Conservation (phyloP, 2,113 vertebrate genomes). For the Nothoprocta perdicaria region DNA sequence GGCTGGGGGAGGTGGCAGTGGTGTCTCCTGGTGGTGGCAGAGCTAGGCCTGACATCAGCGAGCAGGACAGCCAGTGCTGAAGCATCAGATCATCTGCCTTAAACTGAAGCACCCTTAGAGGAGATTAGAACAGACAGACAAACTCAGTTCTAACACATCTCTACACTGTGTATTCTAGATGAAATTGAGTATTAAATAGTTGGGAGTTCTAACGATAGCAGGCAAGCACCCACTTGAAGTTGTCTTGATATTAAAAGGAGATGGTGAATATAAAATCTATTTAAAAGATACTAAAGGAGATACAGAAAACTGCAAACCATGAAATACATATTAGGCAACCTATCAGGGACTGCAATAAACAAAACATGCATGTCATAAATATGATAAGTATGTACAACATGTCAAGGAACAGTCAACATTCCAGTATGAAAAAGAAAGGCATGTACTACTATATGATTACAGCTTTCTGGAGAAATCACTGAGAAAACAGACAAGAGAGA, state of each 20-base stretch:
- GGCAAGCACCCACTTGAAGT: not conserved
- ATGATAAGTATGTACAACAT: not conserved
- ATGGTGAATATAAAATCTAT: not conserved
- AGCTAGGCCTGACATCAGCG: not conserved
- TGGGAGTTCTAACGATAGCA: not conserved
- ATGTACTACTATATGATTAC: rapidly evolving
- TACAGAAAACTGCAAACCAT: not conserved
- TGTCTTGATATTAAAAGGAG: not conserved
- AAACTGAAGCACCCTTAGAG: not conserved
- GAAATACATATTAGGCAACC: not conserved
- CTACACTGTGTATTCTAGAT: not conserved
- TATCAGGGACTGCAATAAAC: not conserved
- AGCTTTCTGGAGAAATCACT: not conserved
- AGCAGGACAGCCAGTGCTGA: not conserved
- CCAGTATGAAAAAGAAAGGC: not conserved
- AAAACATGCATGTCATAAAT: not conserved
- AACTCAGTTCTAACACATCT: not conserved
- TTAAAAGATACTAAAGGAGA: not conserved
- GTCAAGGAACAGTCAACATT: not conserved
- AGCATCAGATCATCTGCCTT: not conserved
- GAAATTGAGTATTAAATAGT: not conserved
- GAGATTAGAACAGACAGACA: not conserved
- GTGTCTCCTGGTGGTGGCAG: not conserved
- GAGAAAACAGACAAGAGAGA: not conserved
- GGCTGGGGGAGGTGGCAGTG: not conserved